These are phyloP conservation scores for Rhizoglyphus robini DNA, from an alignment of 1,140 invertebrate species.

Conservation along the genomic window DNA sequence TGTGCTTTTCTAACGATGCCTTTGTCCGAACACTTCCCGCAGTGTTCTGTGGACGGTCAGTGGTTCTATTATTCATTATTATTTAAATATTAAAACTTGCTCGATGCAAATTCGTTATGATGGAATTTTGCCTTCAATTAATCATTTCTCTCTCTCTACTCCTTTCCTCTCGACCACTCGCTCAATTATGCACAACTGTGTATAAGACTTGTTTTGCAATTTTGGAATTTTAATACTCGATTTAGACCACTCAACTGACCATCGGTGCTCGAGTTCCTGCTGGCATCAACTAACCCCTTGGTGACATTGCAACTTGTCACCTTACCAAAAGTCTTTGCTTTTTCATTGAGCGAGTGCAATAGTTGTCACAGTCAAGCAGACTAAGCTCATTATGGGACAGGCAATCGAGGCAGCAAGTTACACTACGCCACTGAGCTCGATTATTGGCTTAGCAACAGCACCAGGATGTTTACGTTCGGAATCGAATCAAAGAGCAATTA, in stretches of 20 bases:
- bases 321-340: no score
- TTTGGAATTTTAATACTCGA: no score
- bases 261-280: no score
- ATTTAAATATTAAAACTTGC: slow-evolving; percentile 15
- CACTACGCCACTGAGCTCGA: not conserved
- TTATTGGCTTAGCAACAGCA: not conserved
- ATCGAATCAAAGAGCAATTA: not conserved
- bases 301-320: no score
- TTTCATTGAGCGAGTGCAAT: not conserved
- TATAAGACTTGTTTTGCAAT: no score
- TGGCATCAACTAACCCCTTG: no score
- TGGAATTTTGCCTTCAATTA: slow-evolving; percentile 4
- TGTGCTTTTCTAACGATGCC: not conserved
- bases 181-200: no score
- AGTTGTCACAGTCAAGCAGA: not conserved
- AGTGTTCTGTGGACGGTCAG: not conserved
- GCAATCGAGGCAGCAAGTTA: no score
- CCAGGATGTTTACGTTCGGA: not conserved
- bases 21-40: not conserved
- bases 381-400: not conserved
- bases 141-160: not conserved
- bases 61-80: slow-evolving; percentile 9
- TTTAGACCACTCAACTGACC: no score
- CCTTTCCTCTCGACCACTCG: no score
- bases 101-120: not conserved